Base-by-base conservation (phyloP, 1,140 invertebrate species). In the Mylabris phalerata region DNA sequence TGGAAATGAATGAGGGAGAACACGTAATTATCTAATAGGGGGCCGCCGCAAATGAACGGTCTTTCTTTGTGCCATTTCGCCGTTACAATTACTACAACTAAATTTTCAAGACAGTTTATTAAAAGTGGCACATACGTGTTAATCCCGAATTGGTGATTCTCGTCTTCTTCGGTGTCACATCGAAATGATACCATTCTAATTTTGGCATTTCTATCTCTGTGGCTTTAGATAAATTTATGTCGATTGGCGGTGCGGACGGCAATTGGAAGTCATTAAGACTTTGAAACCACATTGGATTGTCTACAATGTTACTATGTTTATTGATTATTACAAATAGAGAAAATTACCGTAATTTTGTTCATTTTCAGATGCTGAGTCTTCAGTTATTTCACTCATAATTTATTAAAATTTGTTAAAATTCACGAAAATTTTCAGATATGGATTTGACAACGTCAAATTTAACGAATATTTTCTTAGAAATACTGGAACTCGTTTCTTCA, bases 1-100 rank as follows among this genome's bases (percentile, higher is more conserved):
- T 93, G 91, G 57, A 93, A 86, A 74, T 93, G 90, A 42, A 91
- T 74, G 69, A 90, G 87, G 0, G 82, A 81, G 46, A 92, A 81
- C 0, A 81, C 70, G 61, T 88, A 90, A 58, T 79, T 81, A 3
- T 79, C 79, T 2, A 72, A 63, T 49, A 89, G 75, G 0, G 83
- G 83, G 1, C 86, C 86, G 3, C 78, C 80, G 39, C 73, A 70
- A 11, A 86, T 50, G 61, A 78, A 81, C 0, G 82, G 80, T 7
- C 76, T 57, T 59, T 82, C 77, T 2, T 77, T 67, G 24, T 70
- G 68, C 81, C 81, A 84, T 71, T 80, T 82, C 19, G 19, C 19
- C 19, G 19, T 19, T 9, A 75, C 77, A 49, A 79, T 81, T 3
- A 83, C 55, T 47, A 82, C 65, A 10, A 81, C 81, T 83, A 67